phyloP scores from a whole-genome alignment of 2,113 vertebrate species.

The Xiphophorus couchianus region DNA sequence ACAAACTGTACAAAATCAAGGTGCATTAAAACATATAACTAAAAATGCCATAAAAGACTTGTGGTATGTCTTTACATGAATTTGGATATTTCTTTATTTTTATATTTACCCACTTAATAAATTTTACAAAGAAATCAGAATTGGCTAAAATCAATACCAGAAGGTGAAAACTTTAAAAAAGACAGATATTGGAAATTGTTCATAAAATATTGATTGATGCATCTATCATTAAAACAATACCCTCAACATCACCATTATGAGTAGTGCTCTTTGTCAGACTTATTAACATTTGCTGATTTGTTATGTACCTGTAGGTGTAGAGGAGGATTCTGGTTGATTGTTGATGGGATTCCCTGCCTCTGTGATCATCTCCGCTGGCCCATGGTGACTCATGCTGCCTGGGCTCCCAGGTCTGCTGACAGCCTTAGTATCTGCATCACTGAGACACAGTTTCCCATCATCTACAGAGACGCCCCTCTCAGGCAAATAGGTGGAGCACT shows the following conservation, averaged over 20 bases:
- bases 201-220: neutral
- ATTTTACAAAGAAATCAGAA: neutral
- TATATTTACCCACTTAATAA: neutral
- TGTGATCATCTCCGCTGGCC: constrained; percentile 87
- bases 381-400: constrained; percentile 86
- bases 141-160: neutral
- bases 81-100: neutral
- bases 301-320: constrained; percentile 90
- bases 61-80: neutral
- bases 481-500: constrained; percentile 72
- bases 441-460: constrained; percentile 87
- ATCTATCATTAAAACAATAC: neutral
- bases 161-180: neutral
- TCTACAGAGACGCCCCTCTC: constrained; percentile 83
- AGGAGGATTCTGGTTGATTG: constrained; percentile 89
- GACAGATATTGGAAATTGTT: neutral
- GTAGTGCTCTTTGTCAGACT: neutral
- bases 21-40: neutral
- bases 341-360: constrained; percentile 89
- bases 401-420: constrained; percentile 93
- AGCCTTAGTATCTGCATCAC: constrained; percentile 89
- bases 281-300: neutral
- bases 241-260: neutral
- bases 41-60: neutral
- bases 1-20: neutral